Base-by-base conservation (phyloP, 2,888 invertebrate species). In the Ichneumoninae sp. region DNA sequence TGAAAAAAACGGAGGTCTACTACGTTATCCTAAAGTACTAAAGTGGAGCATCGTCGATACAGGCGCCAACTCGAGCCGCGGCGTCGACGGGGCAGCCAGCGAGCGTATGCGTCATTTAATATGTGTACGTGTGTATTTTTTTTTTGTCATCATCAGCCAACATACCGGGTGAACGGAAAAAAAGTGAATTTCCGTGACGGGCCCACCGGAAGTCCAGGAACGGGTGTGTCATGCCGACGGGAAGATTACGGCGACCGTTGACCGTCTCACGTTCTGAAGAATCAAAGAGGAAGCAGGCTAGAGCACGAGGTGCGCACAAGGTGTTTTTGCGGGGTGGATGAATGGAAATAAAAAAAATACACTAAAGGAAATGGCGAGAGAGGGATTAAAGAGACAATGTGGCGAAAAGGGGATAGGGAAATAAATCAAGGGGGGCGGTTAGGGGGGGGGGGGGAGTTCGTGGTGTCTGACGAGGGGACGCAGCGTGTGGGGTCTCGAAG, bases 261-360 rank as follows among this genome's bases (percentile, higher is more conserved):
- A 85, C 85, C 82, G 85, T 85, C 85, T 85, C 85, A 68, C 85
- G 85, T 85, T 85, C 85, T 85, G 85, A 85, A 85, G 85, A 85
- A 85, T 85, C 85, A 85, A 85, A 85, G 85, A 85, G 82, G 82
- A 85, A 85, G 80, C 76, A 85, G 79, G 82, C 84, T 84, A 84
- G 76, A 82, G 66, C 79, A 85, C 84, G 82, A 80, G 84, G 82
- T 80, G 74, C 78, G 81, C 79, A 82, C 52, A 84, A 75, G 75
- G 69, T 71, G 47, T 79, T 70, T 60, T 75, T 40, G 62, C 44
- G 62, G 66, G 47, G 47, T 47, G 66, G 72, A 71, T 74, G n/a
- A 60, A 74, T 7, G 40, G 47, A 70, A 3, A 33, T 1, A 22
- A 77, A 44, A 40, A 30, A 44, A 16, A 65, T 22, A 36, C 13